Base-by-base conservation (phyloP, 2,888 invertebrate genomes). In the Cataglyphis rosenhaueri region DNA sequence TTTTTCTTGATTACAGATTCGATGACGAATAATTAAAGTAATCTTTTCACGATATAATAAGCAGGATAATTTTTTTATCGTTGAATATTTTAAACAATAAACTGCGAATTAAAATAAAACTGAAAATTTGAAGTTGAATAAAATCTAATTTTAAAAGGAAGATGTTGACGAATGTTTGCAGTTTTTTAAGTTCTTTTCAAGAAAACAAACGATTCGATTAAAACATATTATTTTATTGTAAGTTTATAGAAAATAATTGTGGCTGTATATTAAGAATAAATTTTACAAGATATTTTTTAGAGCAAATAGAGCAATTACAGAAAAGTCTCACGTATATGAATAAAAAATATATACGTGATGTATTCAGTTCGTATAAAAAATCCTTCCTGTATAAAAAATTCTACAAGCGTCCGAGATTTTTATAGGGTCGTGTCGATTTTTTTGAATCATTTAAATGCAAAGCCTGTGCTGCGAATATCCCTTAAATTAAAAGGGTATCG, bases 391-490 rank as follows among this genome's bases (percentile, higher is more conserved):
- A 57, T 68, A 41, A 76, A 76, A 66, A 68, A 76, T 57, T 66
- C 76, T 29, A 8, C 12, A 57, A 76, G 55, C 55, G 29, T 66
- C 38, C 66, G 66, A 57, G 41, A 76, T 57, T 41, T 66, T n/a
- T 29, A 66, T 29, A 57, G 29, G 25, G 41, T 66, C 57, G 68
- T 66, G 68, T 66, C 68, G 68, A 57, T 55, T 41, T 76, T 57
- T 76, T 66, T 29, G 10, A 57, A 29, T 32, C 41, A 66, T 76
- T 76, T 76, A 76, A 76, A 76, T 76, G 68, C 76, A 76, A 76
- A 76, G 76, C 15, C 41, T 25, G 57, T 57, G 68, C 66, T 76
- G 25, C 38, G 55, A 76, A 76, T 66, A 57, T 66, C 55, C 55
- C 29, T 76, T 76, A 76, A 76, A 76, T 76, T 76, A 76, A 76